A percentile compares a stretch with the other conserved stretches of the same genome.
These are phyloP conservation scores for Marasmarcha lunaedactyla DNA, from an alignment of 2,888 invertebrate species.

Conservation along the genomic window DNA sequence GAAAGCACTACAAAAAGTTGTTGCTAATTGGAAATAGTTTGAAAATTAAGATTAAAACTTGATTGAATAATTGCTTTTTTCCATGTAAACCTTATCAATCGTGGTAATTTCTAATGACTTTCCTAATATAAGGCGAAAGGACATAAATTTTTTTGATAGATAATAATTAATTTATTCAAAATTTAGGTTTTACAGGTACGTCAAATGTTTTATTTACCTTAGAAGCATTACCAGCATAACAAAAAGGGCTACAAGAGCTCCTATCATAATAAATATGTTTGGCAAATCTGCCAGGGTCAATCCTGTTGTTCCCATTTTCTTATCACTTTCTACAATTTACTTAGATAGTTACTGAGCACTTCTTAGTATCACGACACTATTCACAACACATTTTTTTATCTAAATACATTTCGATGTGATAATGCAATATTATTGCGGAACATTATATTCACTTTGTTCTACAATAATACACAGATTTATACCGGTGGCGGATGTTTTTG, in stretches of 20 bases:
- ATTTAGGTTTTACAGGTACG: background rate
- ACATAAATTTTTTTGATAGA: too few relatives aligned
- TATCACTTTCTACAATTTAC: background rate
- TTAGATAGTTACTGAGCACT: too few relatives aligned
- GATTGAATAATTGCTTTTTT: too few relatives aligned
- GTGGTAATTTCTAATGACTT: background rate
- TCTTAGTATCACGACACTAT: too few relatives aligned
- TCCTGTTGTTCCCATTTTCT: slow-evolving; percentile 50
- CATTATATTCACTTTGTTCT: background rate
- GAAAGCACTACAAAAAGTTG: too few relatives aligned
- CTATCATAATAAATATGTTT: slow-evolving; percentile 81
- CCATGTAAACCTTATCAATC: too few relatives aligned
- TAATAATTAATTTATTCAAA: background rate
- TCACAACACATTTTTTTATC: too few relatives aligned
- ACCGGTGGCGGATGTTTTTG: background rate
- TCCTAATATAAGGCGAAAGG: background rate
- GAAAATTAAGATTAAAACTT: too few relatives aligned
- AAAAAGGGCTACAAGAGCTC: slow-evolving; percentile 79
- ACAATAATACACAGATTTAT: background rate
- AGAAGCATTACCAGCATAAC: slow-evolving; percentile 81
- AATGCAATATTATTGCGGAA: background rate
- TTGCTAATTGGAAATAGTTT: too few relatives aligned
- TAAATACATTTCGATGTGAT: too few relatives aligned
- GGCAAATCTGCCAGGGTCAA: slow-evolving; percentile 80
- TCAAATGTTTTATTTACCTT: slow-evolving; percentile 60